Evolutionary conservation across 2,113 vertebrate species (phyloP), one percentile per base, ranked within the genome.

Genomic region (Lophotis ruficrista): DNA sequence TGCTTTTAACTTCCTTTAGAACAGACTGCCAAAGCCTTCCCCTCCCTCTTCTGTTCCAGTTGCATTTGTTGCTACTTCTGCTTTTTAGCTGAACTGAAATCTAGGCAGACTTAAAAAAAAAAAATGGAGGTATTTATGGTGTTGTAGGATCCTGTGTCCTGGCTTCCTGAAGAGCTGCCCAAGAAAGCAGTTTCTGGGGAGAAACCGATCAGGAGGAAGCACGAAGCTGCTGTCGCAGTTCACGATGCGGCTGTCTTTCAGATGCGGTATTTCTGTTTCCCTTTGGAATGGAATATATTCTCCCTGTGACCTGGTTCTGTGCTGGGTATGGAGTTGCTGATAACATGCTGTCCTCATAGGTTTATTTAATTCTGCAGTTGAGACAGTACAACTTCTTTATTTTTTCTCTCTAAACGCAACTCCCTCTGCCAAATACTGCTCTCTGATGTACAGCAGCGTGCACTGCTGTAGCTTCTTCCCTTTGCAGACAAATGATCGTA

Each of bases 181-280:
- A 10, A 2, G 16, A 7, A 35, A 43, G 41, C 41, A 43, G 41
- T 43, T 62, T 70, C 27, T 17, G 61, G 45, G 64, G 50, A 47
- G 70, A 45, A 54, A 66, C 7, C 9, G 71, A 43, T 38, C 4
- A 60, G 71, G 57, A 86, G 71, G 9, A n/a, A 33, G 37, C 1
- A 1, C 12, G 50, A n/a, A 65, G 70, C 70, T 79, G 27, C 56
- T 53, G 16, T 45, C 12, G 3, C 50, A 45, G 43, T 17, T 82
- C 43, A 21, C 75, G 4, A 3, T 14, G n/a, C 2, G 4, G 0
- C 33, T 7, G 6, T 15, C 50, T 41, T 31, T n/a, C 35, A 57
- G 53, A 23, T 65, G 16, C 1, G 3, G 5, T 14, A 1, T 69
- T 93, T 78, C 53, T 83, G 24, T 90, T 50, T 23, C 27, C 27